Evolutionary conservation across 30 jellyfish, hydroid and myxozoan genomes (phyloP).

Genomic region (Catostylus mosaicus): DNA sequence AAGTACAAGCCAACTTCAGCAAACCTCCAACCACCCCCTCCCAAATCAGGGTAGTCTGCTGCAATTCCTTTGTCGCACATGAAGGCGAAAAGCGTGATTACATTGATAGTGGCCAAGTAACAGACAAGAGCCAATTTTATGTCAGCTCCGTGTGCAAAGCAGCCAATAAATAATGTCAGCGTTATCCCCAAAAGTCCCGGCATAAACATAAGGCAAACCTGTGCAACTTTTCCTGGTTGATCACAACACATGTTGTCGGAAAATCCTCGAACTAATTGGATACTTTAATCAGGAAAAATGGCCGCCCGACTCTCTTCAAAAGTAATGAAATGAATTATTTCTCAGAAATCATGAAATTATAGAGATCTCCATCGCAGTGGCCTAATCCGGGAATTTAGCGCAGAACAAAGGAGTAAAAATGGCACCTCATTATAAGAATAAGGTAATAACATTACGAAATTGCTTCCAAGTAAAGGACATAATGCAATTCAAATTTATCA

Average conservation of each 20-base stretch:
- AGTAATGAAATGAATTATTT: no score
- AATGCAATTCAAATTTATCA: no score
- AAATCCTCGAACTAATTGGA: neutral
- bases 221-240: neutral
- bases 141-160: constrained; percentile 40
- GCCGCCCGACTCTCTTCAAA: no score
- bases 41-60: neutral
- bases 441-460: no score
- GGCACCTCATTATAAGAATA: no score
- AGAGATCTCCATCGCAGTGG: no score
- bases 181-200: neutral
- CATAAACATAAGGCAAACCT: neutral
- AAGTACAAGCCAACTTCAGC: constrained; percentile 7
- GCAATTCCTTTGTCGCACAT: constrained; percentile 13
- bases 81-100: constrained; percentile 15
- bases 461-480: no score
- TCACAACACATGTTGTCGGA: neutral
- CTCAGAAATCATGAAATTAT: no score
- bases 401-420: no score
- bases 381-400: no score
- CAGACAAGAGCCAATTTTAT: constrained; percentile 4
- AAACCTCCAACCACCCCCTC: constrained; percentile 18
- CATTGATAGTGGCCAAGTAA: constrained; percentile 1
- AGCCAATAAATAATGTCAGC: constrained; percentile 13
- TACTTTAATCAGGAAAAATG: no score